phyloP scores from a whole-genome alignment of 2,888 invertebrate species.

The Hartigia nigra region DNA sequence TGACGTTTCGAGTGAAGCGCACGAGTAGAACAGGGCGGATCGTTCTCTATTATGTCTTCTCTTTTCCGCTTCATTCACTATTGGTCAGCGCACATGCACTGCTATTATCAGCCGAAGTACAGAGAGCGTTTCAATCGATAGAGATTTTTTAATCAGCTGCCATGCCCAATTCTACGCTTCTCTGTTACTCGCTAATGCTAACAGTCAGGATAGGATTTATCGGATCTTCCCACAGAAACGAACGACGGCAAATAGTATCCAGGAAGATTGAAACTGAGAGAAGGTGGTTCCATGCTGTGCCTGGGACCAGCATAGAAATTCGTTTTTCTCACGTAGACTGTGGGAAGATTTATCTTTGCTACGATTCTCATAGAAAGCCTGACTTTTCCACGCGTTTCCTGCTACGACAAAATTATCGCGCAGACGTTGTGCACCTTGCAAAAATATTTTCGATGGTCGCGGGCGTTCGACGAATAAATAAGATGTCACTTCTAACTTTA shows the following conservation, averaged over 20 bases:
- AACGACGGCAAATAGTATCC: not conserved
- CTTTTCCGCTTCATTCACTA: not conserved
- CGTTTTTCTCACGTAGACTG: conserved; percentile 42
- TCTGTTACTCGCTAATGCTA: not conserved
- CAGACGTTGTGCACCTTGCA: not conserved
- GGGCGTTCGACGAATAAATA: not conserved
- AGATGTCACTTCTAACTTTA: not conserved
- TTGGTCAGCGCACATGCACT: not conserved
- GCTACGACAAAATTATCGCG: not conserved
- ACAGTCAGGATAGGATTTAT: not conserved
- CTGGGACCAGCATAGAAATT: conserved; percentile 38
- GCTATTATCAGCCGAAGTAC: not conserved
- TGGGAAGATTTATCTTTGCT: conserved; percentile 39
- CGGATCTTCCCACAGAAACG: not conserved
- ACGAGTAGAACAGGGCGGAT: not conserved
- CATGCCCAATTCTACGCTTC: too few relatives aligned
- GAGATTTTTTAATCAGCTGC: too few relatives aligned
- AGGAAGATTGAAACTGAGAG: conserved; percentile 1
- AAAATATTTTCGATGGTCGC: not conserved
- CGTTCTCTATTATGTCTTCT: not conserved
- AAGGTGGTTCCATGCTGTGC: conserved; percentile 22
- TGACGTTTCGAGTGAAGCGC: not conserved
- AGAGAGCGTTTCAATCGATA: not conserved
- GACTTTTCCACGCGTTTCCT: not conserved
- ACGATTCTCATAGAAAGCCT: not conserved